These are phyloP conservation scores for Brachynemurus nebulosus DNA, from an alignment of 2,888 invertebrate species.

Conservation along the genomic window DNA sequence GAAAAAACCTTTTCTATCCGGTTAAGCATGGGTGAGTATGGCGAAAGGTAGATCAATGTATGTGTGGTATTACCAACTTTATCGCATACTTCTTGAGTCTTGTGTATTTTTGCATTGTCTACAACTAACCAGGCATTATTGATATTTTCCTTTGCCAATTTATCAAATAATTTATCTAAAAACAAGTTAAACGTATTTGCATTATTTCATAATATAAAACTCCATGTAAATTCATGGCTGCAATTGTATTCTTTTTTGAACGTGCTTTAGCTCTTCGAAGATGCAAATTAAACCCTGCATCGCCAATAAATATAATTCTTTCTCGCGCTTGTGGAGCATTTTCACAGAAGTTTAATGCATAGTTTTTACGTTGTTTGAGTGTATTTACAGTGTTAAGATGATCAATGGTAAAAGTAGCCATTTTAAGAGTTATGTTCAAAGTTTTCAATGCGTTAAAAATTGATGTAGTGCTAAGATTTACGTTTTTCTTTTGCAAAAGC, in stretches of 20 bases:
- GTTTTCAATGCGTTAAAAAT: not conserved
- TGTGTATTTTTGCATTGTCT: not conserved
- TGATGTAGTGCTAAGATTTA: not conserved
- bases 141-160: not conserved
- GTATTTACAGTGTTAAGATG: not conserved
- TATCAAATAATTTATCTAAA: not conserved
- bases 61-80: not conserved
- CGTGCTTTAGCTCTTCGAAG: not conserved
- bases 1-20: not conserved
- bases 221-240: slow-evolving; percentile 2
- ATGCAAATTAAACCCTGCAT: not conserved
- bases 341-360: not conserved
- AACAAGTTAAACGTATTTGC: not conserved
- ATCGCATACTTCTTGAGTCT: not conserved
- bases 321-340: not conserved
- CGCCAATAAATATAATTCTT: not conserved
- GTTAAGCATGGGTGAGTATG: not conserved
- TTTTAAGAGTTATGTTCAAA: not conserved
- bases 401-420: not conserved
- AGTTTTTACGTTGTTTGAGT: not conserved
- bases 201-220: not conserved
- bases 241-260: not conserved
- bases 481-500: not conserved
- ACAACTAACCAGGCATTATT: not conserved
- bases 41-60: not conserved